Conservation (phyloP, 2,888 invertebrate species). For the Vesta saturnalis region DNA sequence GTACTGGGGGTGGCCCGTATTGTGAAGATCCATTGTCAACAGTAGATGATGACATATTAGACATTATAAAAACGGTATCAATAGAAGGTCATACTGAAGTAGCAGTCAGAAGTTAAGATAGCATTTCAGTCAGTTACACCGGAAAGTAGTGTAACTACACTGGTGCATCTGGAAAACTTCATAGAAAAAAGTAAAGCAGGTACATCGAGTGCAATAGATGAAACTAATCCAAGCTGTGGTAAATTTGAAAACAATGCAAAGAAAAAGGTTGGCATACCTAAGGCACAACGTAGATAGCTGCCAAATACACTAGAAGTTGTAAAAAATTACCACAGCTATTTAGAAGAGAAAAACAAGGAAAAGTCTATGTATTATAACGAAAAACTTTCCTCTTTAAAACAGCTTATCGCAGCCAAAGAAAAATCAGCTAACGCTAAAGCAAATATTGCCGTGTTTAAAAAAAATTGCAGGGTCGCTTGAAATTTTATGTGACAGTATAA, state of each 20-base stretch:
- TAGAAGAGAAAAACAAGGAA: too few species aligned
- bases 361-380: neutral
- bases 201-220: too few species aligned
- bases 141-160: neutral
- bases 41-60: neutral
- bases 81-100: neutral
- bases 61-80: neutral
- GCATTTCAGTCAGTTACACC: neutral
- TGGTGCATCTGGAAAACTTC: neutral
- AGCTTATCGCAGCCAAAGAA: neutral
- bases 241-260: too few species aligned
- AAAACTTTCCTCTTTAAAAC: neutral
- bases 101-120: neutral
- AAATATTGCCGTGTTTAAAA: neutral
- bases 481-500: neutral
- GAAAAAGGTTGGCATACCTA: too few species aligned
- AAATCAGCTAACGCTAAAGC: neutral
- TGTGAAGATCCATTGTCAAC: neutral
- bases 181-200: neutral
- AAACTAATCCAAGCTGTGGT: too few species aligned
- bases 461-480: neutral
- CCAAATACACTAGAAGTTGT: too few species aligned
- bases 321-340: too few species aligned
- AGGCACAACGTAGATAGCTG: too few species aligned
- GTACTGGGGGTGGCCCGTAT: neutral